Conservation (phyloP, 2,888 invertebrate species). For the Cheilosia impressa region DNA sequence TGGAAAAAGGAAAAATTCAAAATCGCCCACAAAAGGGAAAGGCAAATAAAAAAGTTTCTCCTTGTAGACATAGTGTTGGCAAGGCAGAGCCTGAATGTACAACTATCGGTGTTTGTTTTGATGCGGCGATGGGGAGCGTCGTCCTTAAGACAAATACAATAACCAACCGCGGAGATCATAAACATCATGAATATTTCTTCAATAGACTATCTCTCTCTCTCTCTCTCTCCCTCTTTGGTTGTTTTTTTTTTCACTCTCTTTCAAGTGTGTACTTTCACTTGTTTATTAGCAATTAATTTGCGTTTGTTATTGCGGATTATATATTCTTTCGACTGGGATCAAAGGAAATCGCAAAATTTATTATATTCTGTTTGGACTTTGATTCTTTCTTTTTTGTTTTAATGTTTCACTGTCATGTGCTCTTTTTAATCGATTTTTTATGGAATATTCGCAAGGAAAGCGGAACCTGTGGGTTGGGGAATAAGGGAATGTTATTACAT, state of each 20-base stretch:
- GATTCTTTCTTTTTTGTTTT: neutral
- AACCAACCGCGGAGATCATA: slow-evolving; percentile 8
- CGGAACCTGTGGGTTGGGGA: neutral
- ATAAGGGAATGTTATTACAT: neutral
- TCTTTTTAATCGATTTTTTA: slow-evolving; percentile 4
- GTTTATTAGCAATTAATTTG: slow-evolving; percentile 41
- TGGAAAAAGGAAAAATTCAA: neutral
- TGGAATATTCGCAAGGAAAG: neutral
- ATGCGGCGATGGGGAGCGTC: neutral
- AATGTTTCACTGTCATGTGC: slow-evolving; percentile 1
- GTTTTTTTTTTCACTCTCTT: neutral
- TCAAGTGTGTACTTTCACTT: neutral
- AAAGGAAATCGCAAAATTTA: slow-evolving; percentile 8
- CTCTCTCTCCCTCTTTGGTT: neutral
- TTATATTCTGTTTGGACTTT: slow-evolving; percentile 2
- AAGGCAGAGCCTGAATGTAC: neutral
- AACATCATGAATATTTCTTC: neutral
- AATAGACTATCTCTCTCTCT: no score
- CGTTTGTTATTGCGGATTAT: slow-evolving; percentile 22
- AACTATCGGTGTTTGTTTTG: neutral
- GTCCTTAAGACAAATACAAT: slow-evolving; percentile 5
- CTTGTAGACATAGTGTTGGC: slow-evolving; percentile 16
- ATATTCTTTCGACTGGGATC: slow-evolving; percentile 2
- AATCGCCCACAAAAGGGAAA: neutral
- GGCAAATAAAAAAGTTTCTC: slow-evolving; percentile 7